Evolutionary conservation across 2,113 vertebrate species (phyloP).

Genomic region (Centropristis striata): DNA sequence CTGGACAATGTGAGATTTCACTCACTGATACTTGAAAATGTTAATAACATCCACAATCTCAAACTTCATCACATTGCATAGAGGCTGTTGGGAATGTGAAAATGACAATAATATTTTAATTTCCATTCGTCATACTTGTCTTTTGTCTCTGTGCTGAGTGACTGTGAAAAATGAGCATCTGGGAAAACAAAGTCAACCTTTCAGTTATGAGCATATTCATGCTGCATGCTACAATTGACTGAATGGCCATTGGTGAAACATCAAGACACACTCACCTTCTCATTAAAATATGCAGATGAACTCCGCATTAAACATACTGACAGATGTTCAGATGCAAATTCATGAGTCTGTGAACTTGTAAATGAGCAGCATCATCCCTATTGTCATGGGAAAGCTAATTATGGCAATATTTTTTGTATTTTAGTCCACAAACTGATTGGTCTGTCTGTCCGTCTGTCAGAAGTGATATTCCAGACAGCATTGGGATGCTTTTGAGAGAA

Average conservation of each 20-base stretch:
- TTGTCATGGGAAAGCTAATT: slow-evolving; percentile 26
- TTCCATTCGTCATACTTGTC: not conserved
- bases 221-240: not conserved
- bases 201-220: not conserved
- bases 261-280: slow-evolving; percentile 30
- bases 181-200: not conserved
- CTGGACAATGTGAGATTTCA: not conserved
- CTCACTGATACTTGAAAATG: not conserved
- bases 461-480: slow-evolving; percentile 15
- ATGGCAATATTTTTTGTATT: not conserved
- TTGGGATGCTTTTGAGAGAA: slow-evolving; percentile 1
- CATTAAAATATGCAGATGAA: slow-evolving; percentile 62
- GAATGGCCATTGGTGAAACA: slow-evolving; percentile 21
- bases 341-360: slow-evolving; percentile 55
- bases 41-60: not conserved
- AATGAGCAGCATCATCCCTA: slow-evolving; percentile 52
- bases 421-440: not conserved
- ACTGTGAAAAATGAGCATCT: slow-evolving; percentile 6
- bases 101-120: not conserved
- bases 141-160: not conserved
- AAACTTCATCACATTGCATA: not conserved
- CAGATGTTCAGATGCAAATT: slow-evolving; percentile 67
- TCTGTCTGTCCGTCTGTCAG: slow-evolving; percentile 7
- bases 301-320: slow-evolving; percentile 36
- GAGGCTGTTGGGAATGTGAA: not conserved